These are phyloP conservation scores for Phocides pigmalion DNA, from an alignment of 1,140 invertebrate species.

Conservation along the genomic window DNA sequence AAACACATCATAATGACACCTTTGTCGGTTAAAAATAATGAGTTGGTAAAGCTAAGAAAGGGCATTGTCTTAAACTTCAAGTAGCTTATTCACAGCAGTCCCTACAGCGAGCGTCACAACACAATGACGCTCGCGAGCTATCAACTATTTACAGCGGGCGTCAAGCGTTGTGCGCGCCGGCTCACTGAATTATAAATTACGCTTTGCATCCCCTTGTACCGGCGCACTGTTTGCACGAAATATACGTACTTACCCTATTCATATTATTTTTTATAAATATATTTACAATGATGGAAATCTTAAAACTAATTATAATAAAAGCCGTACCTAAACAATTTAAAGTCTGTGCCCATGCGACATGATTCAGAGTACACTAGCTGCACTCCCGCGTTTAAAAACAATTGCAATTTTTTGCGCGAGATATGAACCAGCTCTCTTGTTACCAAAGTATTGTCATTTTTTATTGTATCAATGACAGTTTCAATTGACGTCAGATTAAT, in stretches of 20 bases:
- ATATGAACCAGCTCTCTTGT: no score
- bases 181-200: conserved; percentile 18
- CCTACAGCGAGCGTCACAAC: not conserved
- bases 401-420: no score
- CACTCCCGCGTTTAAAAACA: no score
- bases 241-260: not conserved
- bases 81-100: not conserved
- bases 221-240: conserved; percentile 14
- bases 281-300: no score
- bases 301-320: no score
- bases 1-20: no score
- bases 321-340: no score
- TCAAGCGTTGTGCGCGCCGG: not conserved
- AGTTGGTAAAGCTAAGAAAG: not conserved
- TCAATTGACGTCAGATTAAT: no score
- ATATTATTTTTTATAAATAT: not conserved
- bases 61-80: not conserved
- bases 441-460: no score
- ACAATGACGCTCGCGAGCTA: not conserved
- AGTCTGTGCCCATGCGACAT: no score
- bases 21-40: not conserved
- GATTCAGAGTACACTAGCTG: no score
- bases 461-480: no score
- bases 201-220: conserved; percentile 8
- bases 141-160: conserved; percentile 2